Base-by-base conservation (phyloP, 2,888 invertebrate species). In the Pyrrhopygopsis socrates region DNA sequence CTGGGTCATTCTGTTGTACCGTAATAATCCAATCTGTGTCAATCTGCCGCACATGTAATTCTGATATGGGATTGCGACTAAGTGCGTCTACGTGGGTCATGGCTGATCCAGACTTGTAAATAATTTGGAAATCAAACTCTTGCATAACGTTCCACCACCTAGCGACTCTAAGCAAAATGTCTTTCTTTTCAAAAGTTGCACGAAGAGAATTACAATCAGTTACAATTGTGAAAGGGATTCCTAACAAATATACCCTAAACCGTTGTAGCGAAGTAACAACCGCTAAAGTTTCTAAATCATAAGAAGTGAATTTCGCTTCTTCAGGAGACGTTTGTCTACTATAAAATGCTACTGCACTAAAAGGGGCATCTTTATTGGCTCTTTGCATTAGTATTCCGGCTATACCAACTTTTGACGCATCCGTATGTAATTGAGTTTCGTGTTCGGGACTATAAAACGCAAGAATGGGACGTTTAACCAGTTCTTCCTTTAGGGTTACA, bases 361-460 rank as follows among this genome's bases (percentile, higher is more conserved):
- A 41, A 0, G 71, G 63, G 3, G 27, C 1, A 8, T 82, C 77
- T 5, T 88, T 70, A 0, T 18, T 38, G 6, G 87, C 71, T 0
- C 82, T 30, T 79, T 96, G 96, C 67, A 96, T 73, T 0, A 97
- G 22, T 6, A 96, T 94, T 0, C 95, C 95, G 80, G 94, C 82
- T 90, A 87, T 8, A 0, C 96, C 96, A 0, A 87, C 22, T 22
- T 93, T 89, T 30, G 95, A 94, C 0, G 96, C 96, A 74, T 96
- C 96, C 0, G 96, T 96, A 41, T 96, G 96, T 0, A 95, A 68
- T 50, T 96, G 80, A 2, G 93, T 94, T 29, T 93, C 88, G 6
- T 82, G 73, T 0, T 63, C 71, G 0, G 91, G 90, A 27, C 95
- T 89, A 67, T 93, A 95, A 6, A 96, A 78, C 0, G 93, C 89